Evolutionary conservation across 2,888 invertebrate species (phyloP).

Genomic region (Vanessa cardui): DNA sequence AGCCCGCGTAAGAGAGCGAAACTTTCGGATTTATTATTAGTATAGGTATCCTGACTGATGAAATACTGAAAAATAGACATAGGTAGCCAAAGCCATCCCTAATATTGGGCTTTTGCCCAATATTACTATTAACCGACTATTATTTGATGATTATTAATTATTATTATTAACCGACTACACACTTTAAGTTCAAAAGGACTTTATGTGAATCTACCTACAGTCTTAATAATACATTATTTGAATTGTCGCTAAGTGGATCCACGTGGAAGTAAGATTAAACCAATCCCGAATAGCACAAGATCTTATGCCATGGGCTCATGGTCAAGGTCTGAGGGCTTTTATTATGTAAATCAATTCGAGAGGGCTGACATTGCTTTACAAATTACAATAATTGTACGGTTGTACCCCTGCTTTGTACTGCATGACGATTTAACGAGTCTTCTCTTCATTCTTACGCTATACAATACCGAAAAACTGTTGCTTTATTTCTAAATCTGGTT

Average conservation of each 20-base stretch:
- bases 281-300: conserved; percentile 3
- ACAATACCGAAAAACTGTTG: conserved; percentile 5
- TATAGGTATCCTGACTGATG: too few relatives aligned
- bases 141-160: too few relatives aligned
- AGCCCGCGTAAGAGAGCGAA: too few relatives aligned
- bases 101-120: too few relatives aligned
- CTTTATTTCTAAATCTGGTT: background rate
- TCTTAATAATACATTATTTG: too few relatives aligned
- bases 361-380: conserved; percentile 11
- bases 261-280: conserved; percentile 1
- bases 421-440: conserved; percentile 8
- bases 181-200: too few relatives aligned
- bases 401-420: background rate
- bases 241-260: background rate
- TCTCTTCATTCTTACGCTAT: background rate
- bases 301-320: conserved; percentile 34
- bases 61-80: too few relatives aligned
- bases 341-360: conserved; percentile 23
- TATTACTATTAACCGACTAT: too few relatives aligned
- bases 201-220: too few relatives aligned
- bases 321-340: conserved; percentile 27
- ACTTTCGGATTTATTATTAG: too few relatives aligned
- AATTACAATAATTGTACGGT: conserved; percentile 11
- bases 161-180: too few relatives aligned
- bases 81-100: too few relatives aligned